Percentiles rank a stretch among this genome's conserved stretches.
Evolutionary conservation across 1,140 invertebrate genomes (phyloP).

Genomic region (Chlorops oryzae): DNA sequence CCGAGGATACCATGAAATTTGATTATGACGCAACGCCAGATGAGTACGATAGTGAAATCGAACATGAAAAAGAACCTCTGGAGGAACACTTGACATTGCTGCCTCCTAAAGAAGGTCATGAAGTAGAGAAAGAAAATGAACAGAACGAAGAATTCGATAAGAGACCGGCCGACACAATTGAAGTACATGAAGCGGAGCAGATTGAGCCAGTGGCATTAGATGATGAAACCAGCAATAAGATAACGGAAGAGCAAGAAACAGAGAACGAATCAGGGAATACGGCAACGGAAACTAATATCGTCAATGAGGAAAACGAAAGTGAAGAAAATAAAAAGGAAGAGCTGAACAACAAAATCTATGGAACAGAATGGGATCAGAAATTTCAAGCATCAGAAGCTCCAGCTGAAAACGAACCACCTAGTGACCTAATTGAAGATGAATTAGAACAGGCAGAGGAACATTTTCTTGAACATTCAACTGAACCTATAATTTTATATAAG

Average conservation of each 20-base stretch:
- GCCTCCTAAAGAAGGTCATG: too few species aligned
- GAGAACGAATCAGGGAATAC: too few species aligned
- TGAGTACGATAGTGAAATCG: conserved; percentile 12
- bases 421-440: too few species aligned
- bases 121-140: too few species aligned
- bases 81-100: too few species aligned
- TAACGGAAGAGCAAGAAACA: conserved; percentile 15
- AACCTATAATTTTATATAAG: conserved; percentile 34
- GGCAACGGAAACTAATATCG: background rate
- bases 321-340: conserved; percentile 7
- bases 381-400: too few species aligned
- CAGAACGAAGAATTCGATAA: too few species aligned
- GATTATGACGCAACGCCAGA: conserved; percentile 36
- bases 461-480: too few species aligned
- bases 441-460: too few species aligned
- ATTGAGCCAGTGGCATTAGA: conserved; percentile 17
- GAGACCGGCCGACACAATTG: background rate
- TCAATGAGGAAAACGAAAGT: conserved; percentile 5
- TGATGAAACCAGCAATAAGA: conserved; percentile 9
- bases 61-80: background rate
- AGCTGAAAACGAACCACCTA: too few species aligned
- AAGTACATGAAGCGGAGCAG: conserved; percentile 6
- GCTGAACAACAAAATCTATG: too few species aligned
- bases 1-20: conserved; percentile 44
- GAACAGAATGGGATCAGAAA: too few species aligned